Conservation (phyloP, 2,113 vertebrate genomes). For the Engystomops pustulosus region DNA sequence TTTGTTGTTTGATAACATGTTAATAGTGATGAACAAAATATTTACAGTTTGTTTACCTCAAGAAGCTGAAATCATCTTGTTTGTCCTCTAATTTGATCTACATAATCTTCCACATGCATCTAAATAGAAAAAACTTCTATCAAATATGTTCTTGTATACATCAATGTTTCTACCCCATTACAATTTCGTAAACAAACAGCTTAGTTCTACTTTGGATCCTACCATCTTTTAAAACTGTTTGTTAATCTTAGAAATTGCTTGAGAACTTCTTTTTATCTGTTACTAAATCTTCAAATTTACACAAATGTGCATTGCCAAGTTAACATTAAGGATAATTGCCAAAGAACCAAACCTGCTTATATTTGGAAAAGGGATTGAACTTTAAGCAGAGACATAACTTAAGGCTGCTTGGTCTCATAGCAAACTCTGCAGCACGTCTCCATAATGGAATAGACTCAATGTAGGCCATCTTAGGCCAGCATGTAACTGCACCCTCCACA, state of each 20-base stretch:
- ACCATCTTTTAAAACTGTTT: background rate
- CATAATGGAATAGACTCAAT: no score
- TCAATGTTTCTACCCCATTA: background rate
- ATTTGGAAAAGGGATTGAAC: no score
- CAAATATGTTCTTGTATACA: background rate
- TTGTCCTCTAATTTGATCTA: background rate
- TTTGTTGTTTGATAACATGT: background rate
- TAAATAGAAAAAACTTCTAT: background rate
- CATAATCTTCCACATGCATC: slow-evolving; percentile 13
- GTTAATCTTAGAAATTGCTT: background rate
- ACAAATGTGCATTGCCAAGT: background rate
- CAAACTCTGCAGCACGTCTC: no score
- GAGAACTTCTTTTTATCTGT: background rate
- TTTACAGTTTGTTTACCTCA: background rate
- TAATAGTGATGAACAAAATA: background rate
- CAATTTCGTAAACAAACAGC: background rate
- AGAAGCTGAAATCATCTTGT: background rate
- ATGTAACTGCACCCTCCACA: no score
- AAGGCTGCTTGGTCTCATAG: no score
- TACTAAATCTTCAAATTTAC: background rate
- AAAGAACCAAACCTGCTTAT: no score
- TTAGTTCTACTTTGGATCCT: background rate
- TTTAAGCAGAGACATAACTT: no score
- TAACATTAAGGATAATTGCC: no score
- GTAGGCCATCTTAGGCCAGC: no score